phyloP scores from a whole-genome alignment of 1,140 invertebrate species.

The Pemphigus obesinymphae region DNA sequence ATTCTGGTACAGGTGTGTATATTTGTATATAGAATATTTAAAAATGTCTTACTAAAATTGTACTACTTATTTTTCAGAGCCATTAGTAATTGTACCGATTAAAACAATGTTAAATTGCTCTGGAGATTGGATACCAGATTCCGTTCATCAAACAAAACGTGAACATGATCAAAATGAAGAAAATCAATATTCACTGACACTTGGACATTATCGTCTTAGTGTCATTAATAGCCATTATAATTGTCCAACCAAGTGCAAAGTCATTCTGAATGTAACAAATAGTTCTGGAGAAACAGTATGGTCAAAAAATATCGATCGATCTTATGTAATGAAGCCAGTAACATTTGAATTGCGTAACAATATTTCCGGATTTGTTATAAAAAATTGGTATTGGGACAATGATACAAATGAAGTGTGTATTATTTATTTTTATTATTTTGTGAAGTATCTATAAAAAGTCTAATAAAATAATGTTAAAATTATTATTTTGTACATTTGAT shows the following conservation, averaged over 20 bases:
- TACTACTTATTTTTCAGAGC: not conserved
- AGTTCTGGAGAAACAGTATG: not conserved
- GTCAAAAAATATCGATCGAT: not conserved
- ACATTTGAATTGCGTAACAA: conserved; percentile 19
- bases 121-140: conserved; percentile 17
- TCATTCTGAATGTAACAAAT: not conserved
- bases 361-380: conserved; percentile 20
- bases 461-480: no score
- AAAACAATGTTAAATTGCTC: conserved; percentile 24
- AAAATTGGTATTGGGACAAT: conserved; percentile 10
- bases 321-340: conserved; percentile 21
- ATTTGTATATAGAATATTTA: not conserved
- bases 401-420: not conserved
- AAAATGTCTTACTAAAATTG: not conserved
- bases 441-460: no score
- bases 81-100: not conserved
- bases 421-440: no score
- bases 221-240: not conserved
- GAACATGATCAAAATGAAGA: conserved; percentile 19
- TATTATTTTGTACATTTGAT: no score
- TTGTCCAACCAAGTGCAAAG: not conserved
- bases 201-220: not conserved
- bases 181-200: not conserved
- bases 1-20: not conserved
- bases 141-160: not conserved